These are phyloP conservation scores for Platysteira castanea DNA, from an alignment of 2,113 vertebrate genomes.

Conservation along the genomic window DNA sequence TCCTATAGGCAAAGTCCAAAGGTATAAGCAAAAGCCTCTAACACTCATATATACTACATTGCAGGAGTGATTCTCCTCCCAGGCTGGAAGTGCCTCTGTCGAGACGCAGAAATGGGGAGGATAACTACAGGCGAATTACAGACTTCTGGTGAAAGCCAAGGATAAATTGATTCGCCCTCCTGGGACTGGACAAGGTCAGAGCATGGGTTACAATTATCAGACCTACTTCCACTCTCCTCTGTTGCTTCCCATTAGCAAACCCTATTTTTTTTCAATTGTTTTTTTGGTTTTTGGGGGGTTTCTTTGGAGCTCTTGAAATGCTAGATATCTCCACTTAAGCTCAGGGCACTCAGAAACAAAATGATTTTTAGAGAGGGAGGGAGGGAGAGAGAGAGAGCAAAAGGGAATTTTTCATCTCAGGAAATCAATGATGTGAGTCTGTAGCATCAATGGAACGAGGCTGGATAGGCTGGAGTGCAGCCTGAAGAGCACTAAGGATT, in stretches of 20 bases:
- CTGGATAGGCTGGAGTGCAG: not conserved
- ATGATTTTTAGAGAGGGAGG: not conserved
- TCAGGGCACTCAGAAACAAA: not conserved
- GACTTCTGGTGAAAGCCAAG: not conserved
- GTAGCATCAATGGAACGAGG: fast-evolving
- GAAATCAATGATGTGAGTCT: not conserved
- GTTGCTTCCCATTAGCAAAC: not conserved
- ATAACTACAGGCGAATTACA: not conserved
- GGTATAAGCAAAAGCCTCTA: not conserved
- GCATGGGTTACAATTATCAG: not conserved
- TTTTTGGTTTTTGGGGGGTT: no score
- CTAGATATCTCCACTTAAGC: not conserved
- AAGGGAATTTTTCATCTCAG: not conserved
- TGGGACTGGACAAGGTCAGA: not conserved
- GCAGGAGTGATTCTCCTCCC: not conserved
- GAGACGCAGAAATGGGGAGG: not conserved
- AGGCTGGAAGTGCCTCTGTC: not conserved
- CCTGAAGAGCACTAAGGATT: not conserved
- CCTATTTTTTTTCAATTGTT: fast-evolving
- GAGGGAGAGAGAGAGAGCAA: not conserved
- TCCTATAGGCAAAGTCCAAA: not conserved
- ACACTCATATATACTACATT: fast-evolving
- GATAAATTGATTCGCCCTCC: not conserved
- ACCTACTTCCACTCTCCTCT: not conserved
- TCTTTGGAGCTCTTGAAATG: not conserved